Evolutionary conservation across 2,888 invertebrate species (phyloP), one percentile per base, ranked within the genome.

Genomic region (Eucriotettix oculatus): DNA sequence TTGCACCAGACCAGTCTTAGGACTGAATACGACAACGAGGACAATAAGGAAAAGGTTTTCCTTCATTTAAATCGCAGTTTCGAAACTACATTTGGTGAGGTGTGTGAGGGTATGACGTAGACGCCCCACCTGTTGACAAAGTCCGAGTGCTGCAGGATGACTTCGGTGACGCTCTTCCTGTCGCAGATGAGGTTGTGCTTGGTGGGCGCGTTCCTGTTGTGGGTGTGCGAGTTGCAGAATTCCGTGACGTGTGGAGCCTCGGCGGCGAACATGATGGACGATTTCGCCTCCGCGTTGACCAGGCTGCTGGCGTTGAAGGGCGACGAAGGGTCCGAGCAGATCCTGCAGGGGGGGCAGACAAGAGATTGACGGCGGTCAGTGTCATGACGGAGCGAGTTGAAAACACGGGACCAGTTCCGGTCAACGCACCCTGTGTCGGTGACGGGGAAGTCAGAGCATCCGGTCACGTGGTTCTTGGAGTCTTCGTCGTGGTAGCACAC

Each of bases 121-220:
- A n/a, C 7, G 29, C 29, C 69, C 66, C 66, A 71, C 71, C 68
- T 69, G 66, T 69, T 69, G 59, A 65, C 66, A 66, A 82, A 82
- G 68, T 82, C 82, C 1, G 69, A 65, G 68, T 80, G 79, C 60
- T 73, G 72, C 29, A 76, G 69, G 60, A 82, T 80, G 17, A 84
- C 77, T 62, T 82, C 80, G 67, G 79, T 73, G 1, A 80, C 78
- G 66, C 81, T 81, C 54, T 76, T 74, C 42, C 81, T 74, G 60
- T 78, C 74, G 68, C 84, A 85, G 17, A 83, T 72, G 44, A 79
- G 74, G 69, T 84, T 85, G 63, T 84, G 85, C 70, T 82, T 82
- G 17, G 82, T 84, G 0, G 84, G 84, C 0, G 82, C 79, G 62
- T 78, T 76, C 9, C 75, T 73, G 68, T 84, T 80, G 71, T 84